phyloP scores from a whole-genome alignment of 2,797 vertebrate species.

The Arnoldichthys spilopterus region DNA sequence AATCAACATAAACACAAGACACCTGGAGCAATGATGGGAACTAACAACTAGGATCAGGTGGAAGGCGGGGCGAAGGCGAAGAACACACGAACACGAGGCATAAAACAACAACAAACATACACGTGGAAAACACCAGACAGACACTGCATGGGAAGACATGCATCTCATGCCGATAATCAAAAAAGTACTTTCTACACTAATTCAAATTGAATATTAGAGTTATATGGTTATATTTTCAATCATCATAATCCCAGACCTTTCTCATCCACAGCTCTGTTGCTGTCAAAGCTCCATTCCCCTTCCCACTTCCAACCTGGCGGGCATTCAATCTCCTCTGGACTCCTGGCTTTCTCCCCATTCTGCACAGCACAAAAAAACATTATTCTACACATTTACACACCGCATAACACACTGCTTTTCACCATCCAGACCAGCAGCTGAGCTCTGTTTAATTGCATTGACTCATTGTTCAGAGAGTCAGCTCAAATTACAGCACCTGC shows the following conservation, averaged over 20 bases:
- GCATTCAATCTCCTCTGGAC: conserved; percentile 83
- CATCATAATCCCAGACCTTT: conserved; percentile 74
- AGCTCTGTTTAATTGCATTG: not conserved
- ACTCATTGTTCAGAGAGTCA: conserved; percentile 20
- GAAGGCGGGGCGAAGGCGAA: too few relatives aligned
- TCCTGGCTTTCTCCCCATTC: conserved; percentile 91
- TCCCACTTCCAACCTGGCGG: conserved; percentile 91
- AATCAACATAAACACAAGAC: too few relatives aligned
- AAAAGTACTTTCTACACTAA: too few relatives aligned
- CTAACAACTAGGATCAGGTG: too few relatives aligned
- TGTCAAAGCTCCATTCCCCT: conserved; percentile 90
- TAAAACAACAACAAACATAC: too few relatives aligned
- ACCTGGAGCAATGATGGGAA: too few relatives aligned
- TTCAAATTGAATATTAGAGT: not conserved
- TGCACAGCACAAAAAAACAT: conserved; percentile 67
- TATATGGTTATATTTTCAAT: not conserved
- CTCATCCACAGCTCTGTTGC: conserved; percentile 94
- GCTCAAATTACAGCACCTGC: conserved; percentile 42
- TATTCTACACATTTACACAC: conserved; percentile 1
- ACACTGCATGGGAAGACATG: too few relatives aligned
- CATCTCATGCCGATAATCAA: too few relatives aligned
- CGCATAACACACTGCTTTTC: not conserved
- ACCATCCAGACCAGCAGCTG: conserved; percentile 1
- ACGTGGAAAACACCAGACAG: too few relatives aligned
- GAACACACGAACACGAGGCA: too few relatives aligned